Conservation (phyloP, 2,797 vertebrate species). For the Arctocebus calabarensis region DNA sequence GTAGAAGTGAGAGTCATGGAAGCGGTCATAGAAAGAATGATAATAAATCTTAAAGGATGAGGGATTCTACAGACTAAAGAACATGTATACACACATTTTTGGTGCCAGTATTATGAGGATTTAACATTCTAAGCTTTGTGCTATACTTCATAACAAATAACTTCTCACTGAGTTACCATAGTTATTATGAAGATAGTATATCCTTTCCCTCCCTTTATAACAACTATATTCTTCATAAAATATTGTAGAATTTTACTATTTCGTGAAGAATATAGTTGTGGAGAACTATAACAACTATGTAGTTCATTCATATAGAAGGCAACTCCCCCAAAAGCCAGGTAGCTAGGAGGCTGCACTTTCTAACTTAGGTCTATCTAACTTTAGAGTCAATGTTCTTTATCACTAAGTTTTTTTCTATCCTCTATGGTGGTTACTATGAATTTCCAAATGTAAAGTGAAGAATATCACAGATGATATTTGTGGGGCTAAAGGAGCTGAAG, state of each 20-base stretch:
- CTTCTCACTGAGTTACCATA: slow-evolving; percentile 6
- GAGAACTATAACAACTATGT: too few species aligned
- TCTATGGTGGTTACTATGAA: neutral
- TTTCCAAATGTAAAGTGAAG: neutral
- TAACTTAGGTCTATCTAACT: neutral
- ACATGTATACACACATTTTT: neutral
- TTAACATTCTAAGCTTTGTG: neutral
- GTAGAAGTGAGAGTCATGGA: neutral
- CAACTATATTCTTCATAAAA: too few species aligned
- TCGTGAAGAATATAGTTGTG: too few species aligned
- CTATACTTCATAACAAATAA: neutral
- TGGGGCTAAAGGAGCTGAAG: neutral
- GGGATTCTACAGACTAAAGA: neutral
- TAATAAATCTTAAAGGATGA: neutral
- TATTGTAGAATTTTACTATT: too few species aligned
- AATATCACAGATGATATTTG: neutral
- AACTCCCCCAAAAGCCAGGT: neutral
- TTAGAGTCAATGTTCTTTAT: neutral
- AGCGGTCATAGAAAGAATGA: slow-evolving; percentile 2
- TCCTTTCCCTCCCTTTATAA: too few species aligned
- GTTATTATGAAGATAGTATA: neutral
- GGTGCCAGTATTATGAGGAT: neutral
- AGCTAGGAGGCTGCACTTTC: neutral
- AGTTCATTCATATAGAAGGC: neutral
- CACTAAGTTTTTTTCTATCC: neutral